A percentile compares a stretch with the other conserved stretches of the same genome.
These are phyloP conservation scores for Trichopoda pennipes DNA, from an alignment of 2,888 invertebrate species.

Conservation along the genomic window DNA sequence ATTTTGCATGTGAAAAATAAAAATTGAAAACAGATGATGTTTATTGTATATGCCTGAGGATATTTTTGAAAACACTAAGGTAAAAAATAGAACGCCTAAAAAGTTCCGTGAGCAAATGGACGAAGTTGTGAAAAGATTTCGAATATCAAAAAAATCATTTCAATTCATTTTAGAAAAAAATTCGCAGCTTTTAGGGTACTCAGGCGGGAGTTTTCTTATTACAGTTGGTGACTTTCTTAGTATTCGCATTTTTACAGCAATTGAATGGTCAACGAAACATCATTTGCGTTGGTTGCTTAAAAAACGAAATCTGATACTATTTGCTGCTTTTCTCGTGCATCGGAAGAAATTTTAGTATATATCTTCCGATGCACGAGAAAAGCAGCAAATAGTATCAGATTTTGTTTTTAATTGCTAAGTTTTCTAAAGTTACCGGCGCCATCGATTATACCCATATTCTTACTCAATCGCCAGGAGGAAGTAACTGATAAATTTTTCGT, in stretches of 20 bases:
- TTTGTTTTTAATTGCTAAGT: not conserved
- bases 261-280: constrained; percentile 7
- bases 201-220: constrained; percentile 14
- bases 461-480: not conserved
- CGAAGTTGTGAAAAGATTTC: too few species aligned
- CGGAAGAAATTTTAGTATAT: constrained; percentile 14
- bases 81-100: not conserved
- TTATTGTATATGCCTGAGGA: too few species aligned
- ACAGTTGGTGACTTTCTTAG: not conserved
- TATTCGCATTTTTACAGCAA: not conserved
- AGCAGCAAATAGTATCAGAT: not conserved
- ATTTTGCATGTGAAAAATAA: constrained; percentile 4
- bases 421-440: not conserved
- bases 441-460: not conserved
- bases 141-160: not conserved
- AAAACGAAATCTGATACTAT: not conserved
- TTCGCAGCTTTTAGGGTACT: too few species aligned
- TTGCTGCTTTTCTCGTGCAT: not conserved
- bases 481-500: not conserved
- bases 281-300: constrained; percentile 20
- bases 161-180: not conserved
- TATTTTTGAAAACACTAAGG: not conserved
- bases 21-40: too few species aligned
- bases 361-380: constrained; percentile 1
- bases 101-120: not conserved